A percentile compares a stretch with the other conserved stretches of the same genome.
Evolutionary conservation across 2,797 vertebrate genomes (phyloP).

Genomic region (Eulemur albifrons): DNA sequence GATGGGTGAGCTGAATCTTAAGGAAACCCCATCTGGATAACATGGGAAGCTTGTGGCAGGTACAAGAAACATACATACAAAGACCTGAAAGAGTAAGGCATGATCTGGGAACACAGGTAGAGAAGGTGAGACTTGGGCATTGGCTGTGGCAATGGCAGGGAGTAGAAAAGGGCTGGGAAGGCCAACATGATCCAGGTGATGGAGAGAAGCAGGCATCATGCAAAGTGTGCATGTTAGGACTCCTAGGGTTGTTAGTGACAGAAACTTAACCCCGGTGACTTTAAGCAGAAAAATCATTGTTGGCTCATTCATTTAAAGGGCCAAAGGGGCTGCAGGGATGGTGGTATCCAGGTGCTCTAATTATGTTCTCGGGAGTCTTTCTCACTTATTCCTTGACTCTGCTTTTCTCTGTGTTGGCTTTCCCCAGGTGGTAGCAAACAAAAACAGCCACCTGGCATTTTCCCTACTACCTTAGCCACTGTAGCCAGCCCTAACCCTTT

Average conservation of each 20-base stretch:
- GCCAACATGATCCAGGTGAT: not conserved
- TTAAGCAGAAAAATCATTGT: not conserved
- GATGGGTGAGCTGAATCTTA: not conserved
- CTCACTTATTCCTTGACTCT: not conserved
- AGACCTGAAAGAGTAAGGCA: not conserved
- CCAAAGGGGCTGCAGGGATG: not conserved
- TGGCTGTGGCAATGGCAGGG: rapidly evolving
- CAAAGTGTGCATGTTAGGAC: not conserved
- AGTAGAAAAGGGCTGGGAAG: not conserved
- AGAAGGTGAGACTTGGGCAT: not conserved
- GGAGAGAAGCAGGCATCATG: not conserved
- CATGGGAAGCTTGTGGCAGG: not conserved
- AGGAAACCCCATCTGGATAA: not conserved
- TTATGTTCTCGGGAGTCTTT: not conserved
- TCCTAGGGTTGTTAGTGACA: not conserved
- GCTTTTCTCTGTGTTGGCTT: not conserved
- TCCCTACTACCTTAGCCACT: not conserved
- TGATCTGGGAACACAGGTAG: not conserved
- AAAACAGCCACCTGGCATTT: not conserved
- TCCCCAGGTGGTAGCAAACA: not conserved
- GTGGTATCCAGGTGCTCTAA: not conserved
- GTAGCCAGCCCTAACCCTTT: not conserved
- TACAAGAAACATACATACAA: not conserved
- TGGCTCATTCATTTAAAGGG: not conserved
- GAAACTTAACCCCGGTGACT: not conserved